Conservation (phyloP, 1,140 invertebrate genomes). For the Oryctes rhinoceros region DNA sequence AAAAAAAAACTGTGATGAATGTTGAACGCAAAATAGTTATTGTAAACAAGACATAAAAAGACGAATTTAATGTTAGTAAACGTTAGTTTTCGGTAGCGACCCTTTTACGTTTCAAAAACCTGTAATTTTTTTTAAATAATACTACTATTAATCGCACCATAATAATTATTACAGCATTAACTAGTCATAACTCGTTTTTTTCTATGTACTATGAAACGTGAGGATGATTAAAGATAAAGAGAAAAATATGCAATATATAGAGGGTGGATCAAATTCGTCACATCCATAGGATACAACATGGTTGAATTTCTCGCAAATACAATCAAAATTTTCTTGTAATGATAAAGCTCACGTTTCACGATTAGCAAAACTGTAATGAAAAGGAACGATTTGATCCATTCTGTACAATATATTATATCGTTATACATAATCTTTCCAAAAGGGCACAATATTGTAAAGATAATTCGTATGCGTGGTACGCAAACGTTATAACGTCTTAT, state of each 20-base stretch:
- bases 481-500: background rate
- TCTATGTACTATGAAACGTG: slow-evolving; percentile 30
- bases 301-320: background rate
- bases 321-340: background rate
- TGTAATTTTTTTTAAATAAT: slow-evolving; percentile 7
- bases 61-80: slow-evolving; percentile 23
- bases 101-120: slow-evolving; percentile 7
- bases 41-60: background rate
- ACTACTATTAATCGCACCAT: slow-evolving; percentile 14
- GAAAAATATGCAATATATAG: slow-evolving; percentile 14
- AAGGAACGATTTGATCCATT: no score
- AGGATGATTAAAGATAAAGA: background rate
- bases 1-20: slow-evolving; percentile 1
- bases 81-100: background rate
- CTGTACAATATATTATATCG: slow-evolving; percentile 6
- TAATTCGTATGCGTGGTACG: slow-evolving; percentile 4
- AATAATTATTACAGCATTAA: slow-evolving; percentile 32
- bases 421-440: slow-evolving; percentile 31
- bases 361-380: no score
- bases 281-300: no score
- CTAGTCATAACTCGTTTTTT: slow-evolving; percentile 40
- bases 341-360: no score
- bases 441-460: slow-evolving; percentile 38
- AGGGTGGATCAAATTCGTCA: background rate
- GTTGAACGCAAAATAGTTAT: background rate